phyloP scores from a whole-genome alignment of 2,113 vertebrate species.

The Morone chrysops region DNA sequence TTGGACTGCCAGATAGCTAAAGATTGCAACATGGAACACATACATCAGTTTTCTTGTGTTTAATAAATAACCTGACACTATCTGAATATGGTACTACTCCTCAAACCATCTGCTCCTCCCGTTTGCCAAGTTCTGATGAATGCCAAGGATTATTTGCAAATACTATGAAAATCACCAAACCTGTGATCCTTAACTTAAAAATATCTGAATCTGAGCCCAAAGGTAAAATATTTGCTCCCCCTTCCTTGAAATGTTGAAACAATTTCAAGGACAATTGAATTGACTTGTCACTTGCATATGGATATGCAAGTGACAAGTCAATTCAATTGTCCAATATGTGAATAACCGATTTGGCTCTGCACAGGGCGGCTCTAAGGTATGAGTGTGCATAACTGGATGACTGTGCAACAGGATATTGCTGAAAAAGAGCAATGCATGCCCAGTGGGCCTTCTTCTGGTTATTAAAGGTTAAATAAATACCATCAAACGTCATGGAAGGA shows the following conservation, averaged over 20 bases:
- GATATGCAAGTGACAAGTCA: not conserved
- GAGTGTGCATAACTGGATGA: conserved; percentile 1
- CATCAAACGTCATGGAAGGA: conserved; percentile 29
- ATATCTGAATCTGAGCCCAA: not conserved
- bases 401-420: conserved; percentile 24
- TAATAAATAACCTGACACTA: conserved; percentile 48
- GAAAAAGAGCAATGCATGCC: not conserved
- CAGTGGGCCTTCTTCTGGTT: not conserved
- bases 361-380: not conserved
- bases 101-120: conserved; percentile 54
- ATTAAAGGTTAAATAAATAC: conserved; percentile 37
- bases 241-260: not conserved
- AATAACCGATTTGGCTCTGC: not conserved
- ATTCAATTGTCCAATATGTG: not conserved
- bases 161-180: not conserved
- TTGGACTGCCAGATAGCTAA: not conserved
- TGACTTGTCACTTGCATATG: not conserved
- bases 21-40: conserved; percentile 27
- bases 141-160: conserved; percentile 31
- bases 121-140: conserved; percentile 50
- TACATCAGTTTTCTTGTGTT: conserved; percentile 30
- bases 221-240: not conserved
- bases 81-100: conserved; percentile 44
- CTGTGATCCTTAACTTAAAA: not conserved
- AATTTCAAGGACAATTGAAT: not conserved